Evolutionary conservation across 2,888 invertebrate species (phyloP), one percentile per base, ranked within the genome.

Genomic region (Habroteleia sp.): DNA sequence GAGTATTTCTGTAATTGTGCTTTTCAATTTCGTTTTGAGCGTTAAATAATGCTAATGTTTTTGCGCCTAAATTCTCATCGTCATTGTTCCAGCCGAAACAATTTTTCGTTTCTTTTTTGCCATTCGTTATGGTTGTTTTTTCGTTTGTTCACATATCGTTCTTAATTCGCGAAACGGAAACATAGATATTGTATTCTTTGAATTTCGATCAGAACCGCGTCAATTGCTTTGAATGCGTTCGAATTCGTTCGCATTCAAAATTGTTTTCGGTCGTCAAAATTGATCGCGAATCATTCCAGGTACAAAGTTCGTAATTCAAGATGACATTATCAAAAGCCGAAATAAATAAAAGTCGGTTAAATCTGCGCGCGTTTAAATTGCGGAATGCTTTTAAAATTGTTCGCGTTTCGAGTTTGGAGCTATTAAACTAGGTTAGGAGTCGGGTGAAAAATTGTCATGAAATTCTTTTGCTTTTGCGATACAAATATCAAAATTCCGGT

Each of bases 401-500:
- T 52, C 25, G 23, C 42, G 63, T 17, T 52, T 52, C 42, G 33
- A 44, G 42, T 65, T 42, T 23, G 33, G 33, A 52, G 41, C 63
- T 52, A 65, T 44, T 65, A 46, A 66, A 54, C 54, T 46, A 54
- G 46, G 65, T 65, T 52, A 65, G 44, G 20, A 42, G 48, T 60
- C 11, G 37, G 31, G 42, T 71, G 66, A 73, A 66, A 66, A 60
- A 66, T 60, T 66, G 60, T 74, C 62, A 14, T 46, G 54, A 16
- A 25, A 74, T 48, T 56, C 37, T 62, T 20, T 74, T 74, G 74
- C 56, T 74, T 65, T 63, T 41, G 54, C 31, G 41, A 52, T 65
- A 58, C 68, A 62, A 74, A 74, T 68, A 63, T 63, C 54, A 66
- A 69, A 68, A 74, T 68, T 62, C 54, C 58, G 60, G 16, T 69